Conservation (phyloP, 2,113 vertebrate genomes). For the Uria aalge region DNA sequence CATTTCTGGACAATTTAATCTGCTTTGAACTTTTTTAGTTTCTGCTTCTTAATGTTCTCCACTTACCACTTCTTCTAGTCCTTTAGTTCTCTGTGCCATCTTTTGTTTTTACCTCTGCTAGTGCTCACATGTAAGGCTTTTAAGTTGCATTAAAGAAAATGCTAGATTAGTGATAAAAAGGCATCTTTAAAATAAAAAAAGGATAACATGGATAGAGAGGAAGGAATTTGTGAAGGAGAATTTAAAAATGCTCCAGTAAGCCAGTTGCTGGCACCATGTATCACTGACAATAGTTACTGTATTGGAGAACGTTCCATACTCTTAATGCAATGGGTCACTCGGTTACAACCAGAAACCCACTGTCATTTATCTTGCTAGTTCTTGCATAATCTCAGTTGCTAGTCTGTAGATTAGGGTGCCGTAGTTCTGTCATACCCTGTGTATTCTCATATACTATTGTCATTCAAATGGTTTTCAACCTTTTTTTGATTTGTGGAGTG, state of each 20-base stretch:
- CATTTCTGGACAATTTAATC: conserved; percentile 1
- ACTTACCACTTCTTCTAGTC: neutral
- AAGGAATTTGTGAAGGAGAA: neutral
- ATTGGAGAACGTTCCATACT: neutral
- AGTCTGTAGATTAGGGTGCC: neutral
- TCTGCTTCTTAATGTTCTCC: neutral
- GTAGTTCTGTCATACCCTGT: neutral
- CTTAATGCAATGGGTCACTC: neutral
- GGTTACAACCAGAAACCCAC: neutral
- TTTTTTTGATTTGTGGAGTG: neutral
- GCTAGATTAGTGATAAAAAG: neutral
- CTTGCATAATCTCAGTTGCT: neutral
- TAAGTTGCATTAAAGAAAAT: neutral
- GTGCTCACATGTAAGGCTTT: neutral
- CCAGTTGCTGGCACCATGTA: neutral
- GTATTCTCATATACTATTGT: neutral
- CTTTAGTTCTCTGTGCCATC: neutral
- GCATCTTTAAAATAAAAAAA: neutral
- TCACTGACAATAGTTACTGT: neutral
- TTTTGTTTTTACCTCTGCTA: neutral
- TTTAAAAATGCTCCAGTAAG: neutral
- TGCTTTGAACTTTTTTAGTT: neutral
- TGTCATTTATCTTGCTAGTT: neutral
- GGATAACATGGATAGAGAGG: neutral
- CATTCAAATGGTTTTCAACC: neutral